These are phyloP conservation scores for Ennomos erosarius DNA, from an alignment of 2,888 invertebrate species.

Conservation along the genomic window DNA sequence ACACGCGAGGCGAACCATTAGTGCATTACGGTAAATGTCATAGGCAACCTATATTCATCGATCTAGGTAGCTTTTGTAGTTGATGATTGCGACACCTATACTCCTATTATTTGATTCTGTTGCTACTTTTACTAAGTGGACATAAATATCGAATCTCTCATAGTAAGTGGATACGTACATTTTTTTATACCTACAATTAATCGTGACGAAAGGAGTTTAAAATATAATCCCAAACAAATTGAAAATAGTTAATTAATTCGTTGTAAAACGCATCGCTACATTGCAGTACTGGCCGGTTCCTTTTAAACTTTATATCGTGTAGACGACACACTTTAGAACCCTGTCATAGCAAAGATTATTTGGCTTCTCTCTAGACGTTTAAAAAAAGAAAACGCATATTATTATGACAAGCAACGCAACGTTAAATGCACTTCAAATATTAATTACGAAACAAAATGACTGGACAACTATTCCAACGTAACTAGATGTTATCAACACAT, in stretches of 20 bases:
- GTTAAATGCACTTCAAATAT: slow-evolving; percentile 14
- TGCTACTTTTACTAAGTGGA: too few relatives aligned
- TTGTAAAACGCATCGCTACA: slow-evolving; percentile 42
- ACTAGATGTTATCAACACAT: slow-evolving; percentile 21
- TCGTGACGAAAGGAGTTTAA: too few relatives aligned
- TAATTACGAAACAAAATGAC: slow-evolving; percentile 38
- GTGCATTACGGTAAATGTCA: slow-evolving; percentile 28
- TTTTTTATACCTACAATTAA: too few relatives aligned
- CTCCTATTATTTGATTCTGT: too few relatives aligned
- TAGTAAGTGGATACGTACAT: too few relatives aligned
- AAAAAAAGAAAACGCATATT: neutral
- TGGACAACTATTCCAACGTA: slow-evolving; percentile 31
- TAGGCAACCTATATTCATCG: slow-evolving; percentile 4
- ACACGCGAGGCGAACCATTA: slow-evolving; percentile 44
- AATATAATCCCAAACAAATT: slow-evolving; percentile 18
- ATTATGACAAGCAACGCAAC: slow-evolving; percentile 5
- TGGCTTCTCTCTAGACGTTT: too few relatives aligned
- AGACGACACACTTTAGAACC: neutral
- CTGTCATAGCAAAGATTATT: neutral
- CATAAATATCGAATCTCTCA: too few relatives aligned
- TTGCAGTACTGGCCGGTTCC: slow-evolving; percentile 26
- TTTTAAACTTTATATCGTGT: slow-evolving; percentile 14
- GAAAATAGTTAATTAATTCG: slow-evolving; percentile 34
- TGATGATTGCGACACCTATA: too few relatives aligned
- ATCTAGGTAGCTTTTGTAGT: slow-evolving; percentile 8